Evolutionary conservation across 1,140 invertebrate species (phyloP).

Genomic region (Dreissena polymorpha): DNA sequence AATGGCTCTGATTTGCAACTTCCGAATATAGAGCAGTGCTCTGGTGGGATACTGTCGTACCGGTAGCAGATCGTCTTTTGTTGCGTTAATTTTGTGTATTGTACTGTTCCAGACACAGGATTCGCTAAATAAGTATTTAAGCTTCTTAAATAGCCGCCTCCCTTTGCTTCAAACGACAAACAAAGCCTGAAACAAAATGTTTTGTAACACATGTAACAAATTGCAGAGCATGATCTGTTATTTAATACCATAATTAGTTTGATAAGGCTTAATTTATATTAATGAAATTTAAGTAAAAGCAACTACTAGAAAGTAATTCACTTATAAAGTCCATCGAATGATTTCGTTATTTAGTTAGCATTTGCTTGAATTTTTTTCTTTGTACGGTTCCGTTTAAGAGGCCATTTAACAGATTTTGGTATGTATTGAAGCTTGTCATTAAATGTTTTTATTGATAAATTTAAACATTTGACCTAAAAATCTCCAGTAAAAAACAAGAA

Average conservation of each 20-base stretch:
- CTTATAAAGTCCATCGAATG: too few relatives aligned
- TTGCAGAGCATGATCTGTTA: background rate
- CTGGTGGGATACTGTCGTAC: background rate
- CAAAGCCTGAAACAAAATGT: conserved; percentile 20
- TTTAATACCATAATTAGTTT: background rate
- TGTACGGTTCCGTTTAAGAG: too few relatives aligned
- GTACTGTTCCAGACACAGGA: background rate
- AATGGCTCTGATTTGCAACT: conserved; percentile 5
- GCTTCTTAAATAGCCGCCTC: conserved; percentile 24
- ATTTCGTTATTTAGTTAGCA: too few relatives aligned
- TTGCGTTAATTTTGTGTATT: background rate
- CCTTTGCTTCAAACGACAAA: conserved; percentile 8
- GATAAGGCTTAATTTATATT: background rate
- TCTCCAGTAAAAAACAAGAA: too few relatives aligned
- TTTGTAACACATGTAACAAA: background rate
- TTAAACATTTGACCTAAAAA: too few relatives aligned
- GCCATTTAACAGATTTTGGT: too few relatives aligned
- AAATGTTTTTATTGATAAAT: too few relatives aligned
- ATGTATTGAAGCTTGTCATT: too few relatives aligned
- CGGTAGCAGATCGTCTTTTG: background rate
- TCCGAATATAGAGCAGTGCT: background rate
- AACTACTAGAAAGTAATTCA: too few relatives aligned
- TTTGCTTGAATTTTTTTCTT: too few relatives aligned
- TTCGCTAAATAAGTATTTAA: background rate
- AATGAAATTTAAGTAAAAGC: background rate